These are phyloP conservation scores for Trachymyrmex cornetzi DNA, from an alignment of 1,140 invertebrate genomes.

Conservation along the genomic window DNA sequence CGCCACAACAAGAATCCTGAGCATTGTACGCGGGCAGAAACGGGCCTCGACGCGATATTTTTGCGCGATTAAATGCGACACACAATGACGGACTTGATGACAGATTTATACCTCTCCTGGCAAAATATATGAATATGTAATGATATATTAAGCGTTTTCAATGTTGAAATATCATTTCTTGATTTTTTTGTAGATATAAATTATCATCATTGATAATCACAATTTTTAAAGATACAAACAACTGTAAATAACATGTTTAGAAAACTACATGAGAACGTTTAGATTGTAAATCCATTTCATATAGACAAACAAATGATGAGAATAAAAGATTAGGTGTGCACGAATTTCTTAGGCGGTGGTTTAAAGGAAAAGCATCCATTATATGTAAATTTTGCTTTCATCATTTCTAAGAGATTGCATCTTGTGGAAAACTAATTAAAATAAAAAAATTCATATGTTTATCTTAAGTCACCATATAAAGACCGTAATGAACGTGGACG, in stretches of 20 bases:
- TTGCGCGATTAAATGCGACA: conserved; percentile 22
- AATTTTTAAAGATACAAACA: not conserved
- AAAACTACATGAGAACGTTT: not conserved
- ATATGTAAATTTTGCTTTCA: not conserved
- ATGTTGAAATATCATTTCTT: not conserved
- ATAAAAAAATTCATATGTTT: conserved; percentile 11
- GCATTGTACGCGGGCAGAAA: conserved; percentile 51
- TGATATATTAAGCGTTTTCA: not conserved
- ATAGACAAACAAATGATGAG: too few species aligned
- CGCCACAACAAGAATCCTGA: conserved; percentile 14
- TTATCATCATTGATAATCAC: not conserved
- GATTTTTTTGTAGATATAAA: not conserved
- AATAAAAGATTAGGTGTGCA: too few species aligned
- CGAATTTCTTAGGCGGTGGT: too few species aligned
- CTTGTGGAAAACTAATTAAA: not conserved
- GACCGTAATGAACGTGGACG: not conserved
- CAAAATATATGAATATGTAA: not conserved
- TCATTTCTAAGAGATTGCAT: not conserved
- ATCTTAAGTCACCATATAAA: not conserved
- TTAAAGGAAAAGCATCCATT: too few species aligned
- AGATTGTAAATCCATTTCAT: not conserved
- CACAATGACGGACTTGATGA: conserved; percentile 7
- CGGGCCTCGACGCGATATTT: conserved; percentile 21
- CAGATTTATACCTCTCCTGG: not conserved
- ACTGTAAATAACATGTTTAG: not conserved